These are phyloP conservation scores for Nysson spinosus DNA, from an alignment of 2,888 invertebrate genomes.

Conservation along the genomic window DNA sequence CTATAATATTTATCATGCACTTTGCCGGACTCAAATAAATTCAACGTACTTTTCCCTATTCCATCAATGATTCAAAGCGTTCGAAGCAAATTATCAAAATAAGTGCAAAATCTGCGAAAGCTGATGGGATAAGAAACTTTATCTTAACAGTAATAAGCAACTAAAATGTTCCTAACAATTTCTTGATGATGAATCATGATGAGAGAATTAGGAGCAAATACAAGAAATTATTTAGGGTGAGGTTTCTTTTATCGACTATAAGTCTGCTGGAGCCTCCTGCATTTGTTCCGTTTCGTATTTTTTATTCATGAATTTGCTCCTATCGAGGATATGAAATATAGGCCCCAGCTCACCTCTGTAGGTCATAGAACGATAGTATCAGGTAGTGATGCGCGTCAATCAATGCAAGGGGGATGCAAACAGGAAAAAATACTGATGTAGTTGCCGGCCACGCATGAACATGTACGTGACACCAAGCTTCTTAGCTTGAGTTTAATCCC, in stretches of 20 bases:
- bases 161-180: not conserved
- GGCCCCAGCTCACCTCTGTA: slow-evolving; percentile 77
- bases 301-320: slow-evolving; percentile 67
- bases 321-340: slow-evolving; percentile 64
- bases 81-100: not conserved
- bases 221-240: slow-evolving; percentile 34
- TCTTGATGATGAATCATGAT: slow-evolving; percentile 16
- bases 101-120: slow-evolving; percentile 19
- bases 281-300: not conserved
- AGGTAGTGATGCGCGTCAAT: slow-evolving; percentile 76
- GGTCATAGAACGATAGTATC: slow-evolving; percentile 76
- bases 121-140: slow-evolving; percentile 7
- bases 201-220: slow-evolving; percentile 49
- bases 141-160: slow-evolving; percentile 2
- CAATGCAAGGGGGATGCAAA: slow-evolving; percentile 75
- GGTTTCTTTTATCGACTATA: not conserved
- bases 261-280: slow-evolving; percentile 6
- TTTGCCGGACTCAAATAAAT: not conserved
- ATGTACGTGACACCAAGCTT: slow-evolving; percentile 43
- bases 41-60: slow-evolving; percentile 1
- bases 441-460: slow-evolving; percentile 65
- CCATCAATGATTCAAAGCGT: slow-evolving; percentile 13
- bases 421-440: slow-evolving; percentile 76
- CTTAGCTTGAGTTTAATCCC: slow-evolving; percentile 56
- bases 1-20: slow-evolving; percentile 20